Evolutionary conservation across 2,797 vertebrate genomes (phyloP), one percentile per base, ranked within the genome.

Genomic region (Syncerus caffer): DNA sequence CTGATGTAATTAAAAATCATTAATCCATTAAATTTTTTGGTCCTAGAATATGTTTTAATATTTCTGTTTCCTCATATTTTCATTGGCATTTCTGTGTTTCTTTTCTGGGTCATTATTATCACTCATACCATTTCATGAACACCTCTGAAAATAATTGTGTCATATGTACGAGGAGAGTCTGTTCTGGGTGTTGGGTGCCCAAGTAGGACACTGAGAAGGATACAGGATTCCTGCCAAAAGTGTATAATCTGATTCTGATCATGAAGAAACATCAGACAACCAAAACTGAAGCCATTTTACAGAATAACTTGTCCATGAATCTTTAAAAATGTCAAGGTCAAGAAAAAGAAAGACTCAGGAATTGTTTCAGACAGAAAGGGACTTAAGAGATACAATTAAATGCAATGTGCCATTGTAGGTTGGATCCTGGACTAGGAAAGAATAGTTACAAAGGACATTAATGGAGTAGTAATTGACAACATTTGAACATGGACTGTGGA

Each of bases 11-110:
- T 76, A 91, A 96, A 80, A 82, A 57, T 83, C 14, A 85, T 51
- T 64, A 91, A 55, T 38, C 21, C 58, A 45, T 74, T n/a, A 25
- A 16, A 31, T 34, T 88, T 76, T 88, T 82, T 80, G 76, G 29
- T 38, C 57, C 34, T 67, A 27, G 14, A n/a, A 16, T 55, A 47
- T 85, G 51, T 87, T 74, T 55, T 21, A 64, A 42, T 86, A 50
- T 80, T 91, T 79, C 78, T 83, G 67, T 89, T 92, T 97, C 79
- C 64, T 96, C 10, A 64, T 93, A 60, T 80, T 89, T 53, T 95
- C 25, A 85, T 23, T 90, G 51, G 21, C 1, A 42, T 84, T 47
- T 80, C 57, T 87, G 47, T 89, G 34, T 55, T 89, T 96, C 64
- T 96, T 93, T 76, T 74, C 23, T 82, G 60, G 29, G 15, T n/a